Evolutionary conservation across 2,113 vertebrate genomes (phyloP), one percentile per base, ranked within the genome.

Genomic region (Paraplagusia blochii): DNA sequence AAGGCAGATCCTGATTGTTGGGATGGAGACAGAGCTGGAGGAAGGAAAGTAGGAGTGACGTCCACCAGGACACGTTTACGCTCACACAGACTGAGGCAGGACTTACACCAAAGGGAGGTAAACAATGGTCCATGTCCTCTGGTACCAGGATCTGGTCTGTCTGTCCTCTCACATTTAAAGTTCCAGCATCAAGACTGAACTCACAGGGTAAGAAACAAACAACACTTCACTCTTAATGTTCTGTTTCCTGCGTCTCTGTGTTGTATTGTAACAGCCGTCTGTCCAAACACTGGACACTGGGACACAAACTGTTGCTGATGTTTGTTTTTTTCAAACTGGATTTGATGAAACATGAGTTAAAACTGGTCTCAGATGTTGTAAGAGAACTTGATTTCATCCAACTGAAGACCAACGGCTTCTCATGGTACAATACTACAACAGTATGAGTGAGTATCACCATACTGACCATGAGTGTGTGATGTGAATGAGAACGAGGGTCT

Each of bases 1-100:
- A 80, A 88, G 84, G 57, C 66, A 90, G 76, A 90, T 91, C 90
- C 76, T 56, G 89, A 74, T 85, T 82, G 91, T 91, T 91, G 90
- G 68, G 74, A 79, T 88, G 80, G 89, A 84, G 51, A 60, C 48
- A 47, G 53, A 59, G 47, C 8, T 38, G 47, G 40, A 19, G 35
- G 15, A 18, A 38, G 46, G 63, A 46, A 33, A 47, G 59, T 29
- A 65, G 56, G 47, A 45, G 46, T 33, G 55, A 56, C 44, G 58
- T 57, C 63, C n/a, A n/a, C 63, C 44, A 52, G 34, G 44, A 70
- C 65, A 63, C 63, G 66, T 58, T 53, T 22, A 42, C 43, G 66
- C 48, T 47, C 63, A 74, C 44, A 71, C 44, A 63, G 54, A 58
- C 42, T 59, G 18, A 50, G 22, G 29, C 13, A 50, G 36, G 19